Conservation (phyloP, 2,113 vertebrate genomes). For the Gymnobelideus leadbeateri region DNA sequence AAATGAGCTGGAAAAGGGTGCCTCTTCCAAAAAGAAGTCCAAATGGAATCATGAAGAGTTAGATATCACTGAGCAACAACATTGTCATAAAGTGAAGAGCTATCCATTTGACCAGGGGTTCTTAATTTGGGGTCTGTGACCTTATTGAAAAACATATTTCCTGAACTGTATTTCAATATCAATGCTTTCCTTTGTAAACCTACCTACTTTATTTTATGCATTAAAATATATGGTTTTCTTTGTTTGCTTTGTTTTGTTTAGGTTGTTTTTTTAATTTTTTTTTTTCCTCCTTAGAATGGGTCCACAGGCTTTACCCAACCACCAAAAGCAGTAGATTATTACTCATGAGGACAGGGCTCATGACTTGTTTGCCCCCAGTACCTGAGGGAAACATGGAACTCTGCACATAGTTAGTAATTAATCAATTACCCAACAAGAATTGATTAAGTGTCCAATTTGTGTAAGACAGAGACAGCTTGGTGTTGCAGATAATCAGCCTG, state of each 20-base stretch:
- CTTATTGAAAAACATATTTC: not conserved
- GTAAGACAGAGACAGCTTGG: not conserved
- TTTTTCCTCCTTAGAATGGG: too few species aligned
- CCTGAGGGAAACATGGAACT: too few species aligned
- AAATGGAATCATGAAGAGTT: not conserved
- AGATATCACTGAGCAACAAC: too few species aligned
- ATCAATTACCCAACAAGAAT: not conserved
- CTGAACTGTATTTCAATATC: not conserved
- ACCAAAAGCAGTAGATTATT: too few species aligned
- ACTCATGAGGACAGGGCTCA: too few species aligned
- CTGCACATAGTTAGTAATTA: not conserved
- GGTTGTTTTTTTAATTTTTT: too few species aligned
- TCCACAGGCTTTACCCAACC: too few species aligned
- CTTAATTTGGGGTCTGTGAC: not conserved
- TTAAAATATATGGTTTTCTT: not conserved
- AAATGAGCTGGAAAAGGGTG: not conserved
- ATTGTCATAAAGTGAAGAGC: too few species aligned
- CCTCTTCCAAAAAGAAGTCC: too few species aligned
- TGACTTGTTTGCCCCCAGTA: too few species aligned
- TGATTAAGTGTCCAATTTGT: not conserved
- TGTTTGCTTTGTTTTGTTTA: too few species aligned
- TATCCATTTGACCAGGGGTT: not conserved
- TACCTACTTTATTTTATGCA: not conserved
- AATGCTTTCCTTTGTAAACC: not conserved
- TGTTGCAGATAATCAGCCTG: not conserved